Percentiles rank a stretch among this genome's conserved stretches.
phyloP scores from a whole-genome alignment of 1,140 invertebrate species.

The Temnothorax longispinosus region DNA sequence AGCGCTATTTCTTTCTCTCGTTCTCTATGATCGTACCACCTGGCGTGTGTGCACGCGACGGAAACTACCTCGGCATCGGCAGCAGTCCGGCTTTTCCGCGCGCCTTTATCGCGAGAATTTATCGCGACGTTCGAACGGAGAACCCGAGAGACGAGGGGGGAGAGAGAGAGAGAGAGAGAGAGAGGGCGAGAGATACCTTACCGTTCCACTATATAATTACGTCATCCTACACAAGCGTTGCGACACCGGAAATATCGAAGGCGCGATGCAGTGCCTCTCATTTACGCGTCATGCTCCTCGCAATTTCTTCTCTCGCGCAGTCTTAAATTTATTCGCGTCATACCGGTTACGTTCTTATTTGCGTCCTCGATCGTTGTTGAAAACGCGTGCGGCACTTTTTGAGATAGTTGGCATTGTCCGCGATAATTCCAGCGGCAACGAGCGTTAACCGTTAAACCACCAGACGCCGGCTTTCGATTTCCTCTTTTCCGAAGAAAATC shows the following conservation, averaged over 20 bases:
- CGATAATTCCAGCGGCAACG: background rate
- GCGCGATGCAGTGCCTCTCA: background rate
- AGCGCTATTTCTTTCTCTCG: slow-evolving; percentile 31
- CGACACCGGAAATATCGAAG: background rate
- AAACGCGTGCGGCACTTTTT: background rate
- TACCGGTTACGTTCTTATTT: background rate
- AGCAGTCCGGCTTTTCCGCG: background rate
- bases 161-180: no score
- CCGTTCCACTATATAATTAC: slow-evolving; percentile 20
- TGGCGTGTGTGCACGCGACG: slow-evolving; percentile 31
- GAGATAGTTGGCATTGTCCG: background rate
- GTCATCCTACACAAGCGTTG: background rate
- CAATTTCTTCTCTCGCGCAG: background rate
- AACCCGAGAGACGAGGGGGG: background rate
- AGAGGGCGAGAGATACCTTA: background rate
- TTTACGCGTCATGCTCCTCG: background rate
- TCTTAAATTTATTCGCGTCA: background rate
- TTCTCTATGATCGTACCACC: slow-evolving; percentile 40
- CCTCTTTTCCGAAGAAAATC: slow-evolving; percentile 1
- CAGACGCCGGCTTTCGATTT: background rate
- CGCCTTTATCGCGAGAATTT: slow-evolving; percentile 43
- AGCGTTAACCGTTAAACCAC: slow-evolving; percentile 12
- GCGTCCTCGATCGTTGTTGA: slow-evolving; percentile 7
- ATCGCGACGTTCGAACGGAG: slow-evolving; percentile 2
- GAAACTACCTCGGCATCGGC: slow-evolving; percentile 26